Conservation (phyloP, 2,797 vertebrate genomes). For the Lophotriccus pileatus region DNA sequence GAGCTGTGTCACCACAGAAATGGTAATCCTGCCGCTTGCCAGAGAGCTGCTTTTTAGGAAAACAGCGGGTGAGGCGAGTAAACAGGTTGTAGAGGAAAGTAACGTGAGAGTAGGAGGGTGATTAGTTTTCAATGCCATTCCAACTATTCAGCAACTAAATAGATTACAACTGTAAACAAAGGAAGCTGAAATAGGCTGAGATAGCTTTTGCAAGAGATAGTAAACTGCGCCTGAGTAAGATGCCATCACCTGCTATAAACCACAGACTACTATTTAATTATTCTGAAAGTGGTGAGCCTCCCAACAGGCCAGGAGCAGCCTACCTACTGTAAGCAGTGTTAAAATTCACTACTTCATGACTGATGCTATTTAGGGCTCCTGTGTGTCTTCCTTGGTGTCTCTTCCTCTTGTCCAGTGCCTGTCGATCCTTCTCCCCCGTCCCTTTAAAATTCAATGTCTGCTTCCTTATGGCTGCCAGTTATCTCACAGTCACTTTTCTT, state of each 20-base stretch:
- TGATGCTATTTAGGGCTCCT: neutral
- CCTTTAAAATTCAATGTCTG: neutral
- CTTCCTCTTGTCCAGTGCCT: neutral
- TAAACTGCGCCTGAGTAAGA: neutral
- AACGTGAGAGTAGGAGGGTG: neutral
- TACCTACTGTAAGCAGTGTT: neutral
- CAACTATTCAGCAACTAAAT: neutral
- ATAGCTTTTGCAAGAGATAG: neutral
- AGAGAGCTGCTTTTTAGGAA: neutral
- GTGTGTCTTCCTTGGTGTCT: neutral
- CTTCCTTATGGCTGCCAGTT: neutral
- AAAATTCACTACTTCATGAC: neutral
- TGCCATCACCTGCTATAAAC: neutral
- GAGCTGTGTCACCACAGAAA: neutral
- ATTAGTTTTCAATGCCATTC: neutral
- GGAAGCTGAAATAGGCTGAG: neutral
- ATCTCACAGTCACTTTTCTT: neutral
- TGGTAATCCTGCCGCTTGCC: neutral
- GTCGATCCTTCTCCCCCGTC: neutral
- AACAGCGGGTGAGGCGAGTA: neutral
- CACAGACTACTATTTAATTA: neutral
- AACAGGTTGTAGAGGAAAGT: constrained; percentile 8
- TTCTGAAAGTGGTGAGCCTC: neutral
- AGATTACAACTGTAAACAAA: neutral
- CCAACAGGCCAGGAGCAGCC: neutral